Percentiles rank a stretch among this genome's conserved stretches.
These are phyloP conservation scores for Muschampia plurimacula DNA, from an alignment of 2,888 invertebrate genomes.

Conservation along the genomic window DNA sequence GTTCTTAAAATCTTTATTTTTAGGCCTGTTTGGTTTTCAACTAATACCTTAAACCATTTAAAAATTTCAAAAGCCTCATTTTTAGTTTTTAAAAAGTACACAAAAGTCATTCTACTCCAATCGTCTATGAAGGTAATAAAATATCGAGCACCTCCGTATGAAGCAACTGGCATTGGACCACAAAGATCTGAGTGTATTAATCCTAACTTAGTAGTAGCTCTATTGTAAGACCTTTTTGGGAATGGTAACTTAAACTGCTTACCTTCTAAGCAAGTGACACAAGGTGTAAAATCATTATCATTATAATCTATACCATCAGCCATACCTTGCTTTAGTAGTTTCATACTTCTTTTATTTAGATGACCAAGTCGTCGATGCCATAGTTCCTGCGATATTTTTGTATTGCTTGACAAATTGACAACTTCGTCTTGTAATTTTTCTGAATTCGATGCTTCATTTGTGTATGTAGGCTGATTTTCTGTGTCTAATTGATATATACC, in stretches of 20 bases:
- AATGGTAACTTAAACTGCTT: constrained; percentile 42
- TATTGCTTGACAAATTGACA: constrained; percentile 22
- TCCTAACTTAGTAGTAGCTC: constrained; percentile 36
- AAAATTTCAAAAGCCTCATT: background rate
- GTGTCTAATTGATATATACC: constrained; percentile 39
- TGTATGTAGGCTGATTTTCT: background rate
- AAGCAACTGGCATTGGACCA: constrained; percentile 39
- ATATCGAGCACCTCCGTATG: constrained; percentile 37
- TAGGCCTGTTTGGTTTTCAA: background rate
- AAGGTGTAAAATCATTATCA: constrained; percentile 27
- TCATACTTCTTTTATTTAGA: constrained; percentile 39
- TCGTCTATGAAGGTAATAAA: constrained; percentile 41
- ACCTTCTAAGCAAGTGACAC: constrained; percentile 42
- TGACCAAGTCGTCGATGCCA: constrained; percentile 44
- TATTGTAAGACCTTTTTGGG: constrained; percentile 35
- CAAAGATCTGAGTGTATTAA: constrained; percentile 42
- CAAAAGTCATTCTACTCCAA: constrained; percentile 1
- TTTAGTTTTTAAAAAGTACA: background rate
- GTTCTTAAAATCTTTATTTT: background rate
- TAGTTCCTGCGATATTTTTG: constrained; percentile 23
- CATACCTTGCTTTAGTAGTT: constrained; percentile 41
- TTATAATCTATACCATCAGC: constrained; percentile 40
- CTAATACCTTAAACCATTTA: background rate
- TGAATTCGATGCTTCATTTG: background rate
- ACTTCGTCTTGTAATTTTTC: background rate